Percentiles rank a stretch among this genome's conserved stretches.
Conservation (phyloP, 2,113 vertebrate species). For the Mirounga angustirostris region DNA sequence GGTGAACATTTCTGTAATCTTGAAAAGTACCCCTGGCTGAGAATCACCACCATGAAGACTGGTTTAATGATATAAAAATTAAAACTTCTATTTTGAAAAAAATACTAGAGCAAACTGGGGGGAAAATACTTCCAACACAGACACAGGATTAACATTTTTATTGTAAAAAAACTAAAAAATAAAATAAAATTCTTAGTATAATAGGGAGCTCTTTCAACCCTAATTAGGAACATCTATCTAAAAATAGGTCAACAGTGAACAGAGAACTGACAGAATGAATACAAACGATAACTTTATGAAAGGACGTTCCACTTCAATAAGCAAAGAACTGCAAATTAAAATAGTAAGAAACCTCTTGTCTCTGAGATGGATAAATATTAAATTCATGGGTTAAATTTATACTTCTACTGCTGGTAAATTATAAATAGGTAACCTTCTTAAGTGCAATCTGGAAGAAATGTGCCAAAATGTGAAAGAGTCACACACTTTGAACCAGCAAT, state of each 20-base stretch:
- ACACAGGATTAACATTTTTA: not conserved
- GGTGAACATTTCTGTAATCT: not conserved
- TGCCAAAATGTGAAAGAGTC: slow-evolving; percentile 54
- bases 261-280: not conserved
- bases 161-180: not conserved
- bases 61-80: not conserved
- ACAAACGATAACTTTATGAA: slow-evolving; percentile 24
- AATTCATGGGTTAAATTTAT: not conserved
- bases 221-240: slow-evolving; percentile 36
- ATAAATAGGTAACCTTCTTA: not conserved
- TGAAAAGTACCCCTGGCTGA: not conserved
- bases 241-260: slow-evolving; percentile 34
- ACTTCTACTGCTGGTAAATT: not conserved
- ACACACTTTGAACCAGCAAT: slow-evolving; percentile 23
- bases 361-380: slow-evolving; percentile 3
- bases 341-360: not conserved
- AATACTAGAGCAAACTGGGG: not conserved
- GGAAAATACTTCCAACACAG: not conserved
- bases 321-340: slow-evolving; percentile 6
- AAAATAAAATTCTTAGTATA: slow-evolving; percentile 12
- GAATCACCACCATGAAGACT: not conserved
- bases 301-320: not conserved
- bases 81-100: slow-evolving; percentile 12
- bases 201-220: not conserved
- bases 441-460: not conserved